Base-by-base conservation (phyloP, 2,888 invertebrate genomes). In the Drosophila fulvimacula region DNA sequence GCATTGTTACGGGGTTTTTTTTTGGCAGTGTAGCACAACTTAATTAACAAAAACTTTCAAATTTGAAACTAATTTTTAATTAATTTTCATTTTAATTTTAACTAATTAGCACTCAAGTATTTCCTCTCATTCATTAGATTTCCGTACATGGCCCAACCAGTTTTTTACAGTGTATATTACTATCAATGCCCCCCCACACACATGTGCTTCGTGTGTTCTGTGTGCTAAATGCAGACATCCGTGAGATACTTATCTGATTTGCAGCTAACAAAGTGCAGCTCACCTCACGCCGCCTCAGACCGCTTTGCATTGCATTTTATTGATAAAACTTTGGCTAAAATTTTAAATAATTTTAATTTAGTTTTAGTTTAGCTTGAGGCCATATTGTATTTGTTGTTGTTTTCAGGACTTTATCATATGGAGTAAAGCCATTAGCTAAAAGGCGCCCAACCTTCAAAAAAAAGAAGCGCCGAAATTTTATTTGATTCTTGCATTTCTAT, bases 311-410 rank as follows among this genome's bases (percentile, higher is more conserved):
- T 73, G 76, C 77, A 82, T 79, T 87, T 85, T 85, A 85, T 85
- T 85, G 85, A 86, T 88, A 88, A 86, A 86, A 86, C 89, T 86
- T 86, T 74, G 58, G 74, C 82, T 69, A 78, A 79, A 86, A 81
- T 88, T 88, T 88, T 71, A 88, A 86, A 86, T 86, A 88, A 88
- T 86, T 86, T 86, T 86, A 88, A 86, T 86, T 88, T 86, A 80
- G 86, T 86, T 86, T 74, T 79, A 76, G 75, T 74, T 76, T 82
- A 72, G 74, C 73, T 48, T 78, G 51, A 48, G 52, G 52, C 61
- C 69, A 69, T 42, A 55, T 52, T 60, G 49, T 32, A 48, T 32
- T 48, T 32, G 48, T 30, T 65, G 27, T 34, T 42, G 36, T 51
- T 48, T 19, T 2, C 30, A 30, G 30, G 65, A 57, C 58, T 78